A percentile compares a stretch with the other conserved stretches of the same genome.
Conservation (phyloP, 1,140 invertebrate genomes). For the Cotesia vestalis region DNA sequence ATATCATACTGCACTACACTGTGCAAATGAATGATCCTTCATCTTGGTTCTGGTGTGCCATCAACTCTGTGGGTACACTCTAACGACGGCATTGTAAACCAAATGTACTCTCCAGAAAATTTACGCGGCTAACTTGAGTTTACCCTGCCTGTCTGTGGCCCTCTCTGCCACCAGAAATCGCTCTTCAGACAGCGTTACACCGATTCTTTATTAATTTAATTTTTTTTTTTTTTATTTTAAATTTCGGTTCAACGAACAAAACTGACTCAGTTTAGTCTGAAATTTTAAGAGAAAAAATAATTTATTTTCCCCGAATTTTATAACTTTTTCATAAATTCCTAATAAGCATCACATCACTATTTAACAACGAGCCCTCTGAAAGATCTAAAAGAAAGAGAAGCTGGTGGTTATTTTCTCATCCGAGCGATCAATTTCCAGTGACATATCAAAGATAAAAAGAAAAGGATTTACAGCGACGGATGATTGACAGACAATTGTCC, state of each 20-base stretch:
- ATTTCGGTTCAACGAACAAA: no score
- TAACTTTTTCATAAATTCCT: slow-evolving; percentile 9
- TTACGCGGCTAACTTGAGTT: background rate
- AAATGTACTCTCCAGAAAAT: slow-evolving; percentile 1
- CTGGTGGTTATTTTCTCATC: slow-evolving; percentile 14
- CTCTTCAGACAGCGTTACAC: no score
- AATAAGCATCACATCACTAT: background rate
- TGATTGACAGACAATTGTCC: slow-evolving; percentile 46
- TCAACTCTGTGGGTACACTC: slow-evolving; percentile 25
- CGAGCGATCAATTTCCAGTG: slow-evolving; percentile 21
- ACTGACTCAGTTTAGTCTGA: no score
- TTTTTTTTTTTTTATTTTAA: background rate
- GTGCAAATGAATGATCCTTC: background rate
- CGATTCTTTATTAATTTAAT: background rate
- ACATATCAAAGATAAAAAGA: slow-evolving; percentile 22
- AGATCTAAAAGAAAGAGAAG: slow-evolving; percentile 5
- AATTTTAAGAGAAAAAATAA: no score
- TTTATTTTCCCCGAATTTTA: background rate
- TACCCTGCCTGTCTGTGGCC: no score
- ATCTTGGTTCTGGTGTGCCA: slow-evolving; percentile 6
- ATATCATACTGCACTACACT: background rate
- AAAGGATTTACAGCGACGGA: slow-evolving; percentile 21
- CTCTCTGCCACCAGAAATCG: no score
- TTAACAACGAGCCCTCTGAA: background rate
- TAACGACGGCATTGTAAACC: slow-evolving; percentile 54